Conservation (phyloP, 2,797 vertebrate genomes). For the Smutsia temminckii region DNA sequence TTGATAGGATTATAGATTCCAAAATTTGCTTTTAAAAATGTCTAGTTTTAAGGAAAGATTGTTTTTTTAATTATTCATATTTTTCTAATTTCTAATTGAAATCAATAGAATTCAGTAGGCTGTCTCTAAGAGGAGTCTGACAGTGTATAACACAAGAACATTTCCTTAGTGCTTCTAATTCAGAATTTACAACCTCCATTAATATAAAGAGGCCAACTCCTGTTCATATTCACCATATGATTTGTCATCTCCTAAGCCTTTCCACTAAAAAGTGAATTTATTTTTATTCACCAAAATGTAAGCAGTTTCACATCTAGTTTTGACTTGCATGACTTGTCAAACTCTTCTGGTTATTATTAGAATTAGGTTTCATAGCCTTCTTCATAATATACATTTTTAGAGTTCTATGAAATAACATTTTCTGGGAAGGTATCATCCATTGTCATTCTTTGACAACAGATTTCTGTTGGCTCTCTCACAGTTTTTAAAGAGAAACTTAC, state of each 20-base stretch:
- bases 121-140: slow-evolving; percentile 71
- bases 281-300: slow-evolving; percentile 57
- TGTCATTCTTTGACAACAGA: slow-evolving; percentile 8
- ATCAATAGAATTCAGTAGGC: slow-evolving; percentile 60
- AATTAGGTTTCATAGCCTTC: slow-evolving; percentile 26
- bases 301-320: slow-evolving; percentile 62
- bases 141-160: slow-evolving; percentile 75
- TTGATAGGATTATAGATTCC: background rate
- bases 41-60: slow-evolving; percentile 17
- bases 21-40: background rate
- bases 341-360: slow-evolving; percentile 57
- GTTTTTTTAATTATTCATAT: background rate
- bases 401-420: background rate
- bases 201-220: slow-evolving; percentile 78
- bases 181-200: slow-evolving; percentile 79
- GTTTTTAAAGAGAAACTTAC: background rate
- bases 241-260: slow-evolving; percentile 81
- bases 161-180: slow-evolving; percentile 80
- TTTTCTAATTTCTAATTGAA: slow-evolving; percentile 55
- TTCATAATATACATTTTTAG: slow-evolving; percentile 29
- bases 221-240: slow-evolving; percentile 81
- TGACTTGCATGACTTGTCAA: slow-evolving; percentile 58
- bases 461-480: background rate
- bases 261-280: slow-evolving; percentile 75
- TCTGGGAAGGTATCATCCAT: background rate